phyloP scores from a whole-genome alignment of 2,888 invertebrate species.

The Ichneumon xanthorius region DNA sequence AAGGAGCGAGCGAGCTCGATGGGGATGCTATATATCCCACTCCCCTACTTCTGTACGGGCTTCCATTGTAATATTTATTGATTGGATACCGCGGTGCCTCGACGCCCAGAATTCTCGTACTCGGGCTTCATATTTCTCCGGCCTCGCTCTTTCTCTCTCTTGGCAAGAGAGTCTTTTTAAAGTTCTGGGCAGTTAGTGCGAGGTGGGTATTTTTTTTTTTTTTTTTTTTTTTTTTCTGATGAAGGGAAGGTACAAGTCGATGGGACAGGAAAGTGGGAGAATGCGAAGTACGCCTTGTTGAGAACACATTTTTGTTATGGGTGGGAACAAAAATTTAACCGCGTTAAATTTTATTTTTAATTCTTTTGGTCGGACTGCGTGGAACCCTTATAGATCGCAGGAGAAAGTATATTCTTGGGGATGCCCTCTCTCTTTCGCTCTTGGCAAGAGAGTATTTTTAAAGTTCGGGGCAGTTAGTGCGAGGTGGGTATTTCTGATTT shows the following conservation, averaged over 20 bases:
- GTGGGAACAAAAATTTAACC: background rate
- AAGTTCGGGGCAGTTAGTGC: background rate
- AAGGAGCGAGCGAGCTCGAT: constrained; percentile 77
- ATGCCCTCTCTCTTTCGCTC: too few species aligned
- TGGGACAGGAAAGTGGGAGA: background rate
- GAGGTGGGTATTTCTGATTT: background rate
- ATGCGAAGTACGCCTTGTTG: background rate
- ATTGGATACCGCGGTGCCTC: constrained; percentile 83
- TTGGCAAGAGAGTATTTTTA: background rate
- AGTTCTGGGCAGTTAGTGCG: background rate
- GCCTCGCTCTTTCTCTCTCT: background rate
- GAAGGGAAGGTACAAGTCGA: background rate
- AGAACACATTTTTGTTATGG: background rate
- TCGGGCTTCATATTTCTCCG: constrained; percentile 33
- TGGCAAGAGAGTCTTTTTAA: constrained; percentile 7
- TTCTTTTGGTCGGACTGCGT: background rate
- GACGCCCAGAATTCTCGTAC: constrained; percentile 64
- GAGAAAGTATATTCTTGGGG: too few species aligned
- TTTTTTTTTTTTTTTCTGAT: too few species aligned
- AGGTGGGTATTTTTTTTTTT: background rate
- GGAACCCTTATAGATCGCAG: background rate
- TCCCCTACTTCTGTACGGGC: constrained; percentile 78
- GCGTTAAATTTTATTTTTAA: background rate
- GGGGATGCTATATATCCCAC: constrained; percentile 75
- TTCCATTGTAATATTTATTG: constrained; percentile 85